These are phyloP conservation scores for Eristalis pertinax DNA, from an alignment of 2,888 invertebrate species.

Conservation along the genomic window DNA sequence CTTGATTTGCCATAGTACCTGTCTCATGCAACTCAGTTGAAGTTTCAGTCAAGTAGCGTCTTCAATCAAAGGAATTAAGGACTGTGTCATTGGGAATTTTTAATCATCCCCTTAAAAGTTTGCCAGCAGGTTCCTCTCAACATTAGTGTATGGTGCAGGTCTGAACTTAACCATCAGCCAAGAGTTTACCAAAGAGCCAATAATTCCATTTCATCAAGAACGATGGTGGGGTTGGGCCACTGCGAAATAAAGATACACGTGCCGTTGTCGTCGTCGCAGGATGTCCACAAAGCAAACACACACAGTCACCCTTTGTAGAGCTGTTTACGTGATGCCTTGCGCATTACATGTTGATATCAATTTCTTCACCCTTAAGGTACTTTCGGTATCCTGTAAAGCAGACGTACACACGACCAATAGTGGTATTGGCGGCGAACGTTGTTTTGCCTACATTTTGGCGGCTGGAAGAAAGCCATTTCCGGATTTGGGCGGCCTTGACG, in stretches of 20 bases:
- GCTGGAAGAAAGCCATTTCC: not conserved
- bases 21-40: not conserved
- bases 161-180: not conserved
- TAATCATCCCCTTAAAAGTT: conserved; percentile 13
- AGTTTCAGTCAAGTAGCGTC: not conserved
- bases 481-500: not conserved
- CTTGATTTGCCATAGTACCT: conserved; percentile 33
- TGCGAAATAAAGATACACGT: conserved; percentile 13
- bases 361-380: conserved; percentile 1
- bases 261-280: not conserved
- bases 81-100: conserved; percentile 13
- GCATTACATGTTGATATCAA: conserved; percentile 11
- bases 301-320: not conserved
- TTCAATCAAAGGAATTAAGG: not conserved
- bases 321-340: conserved; percentile 19
- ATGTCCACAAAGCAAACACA: not conserved
- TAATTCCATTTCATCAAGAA: not conserved
- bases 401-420: too few relatives aligned
- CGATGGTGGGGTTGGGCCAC: not conserved
- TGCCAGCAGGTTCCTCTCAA: conserved; percentile 14
- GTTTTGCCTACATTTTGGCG: not conserved
- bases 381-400: not conserved
- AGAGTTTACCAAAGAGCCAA: not conserved
- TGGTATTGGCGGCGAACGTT: not conserved
- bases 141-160: not conserved